Percentiles rank a stretch among this genome's conserved stretches.
These are phyloP conservation scores for Pandemis corylana DNA, from an alignment of 2,888 invertebrate species.

Conservation along the genomic window DNA sequence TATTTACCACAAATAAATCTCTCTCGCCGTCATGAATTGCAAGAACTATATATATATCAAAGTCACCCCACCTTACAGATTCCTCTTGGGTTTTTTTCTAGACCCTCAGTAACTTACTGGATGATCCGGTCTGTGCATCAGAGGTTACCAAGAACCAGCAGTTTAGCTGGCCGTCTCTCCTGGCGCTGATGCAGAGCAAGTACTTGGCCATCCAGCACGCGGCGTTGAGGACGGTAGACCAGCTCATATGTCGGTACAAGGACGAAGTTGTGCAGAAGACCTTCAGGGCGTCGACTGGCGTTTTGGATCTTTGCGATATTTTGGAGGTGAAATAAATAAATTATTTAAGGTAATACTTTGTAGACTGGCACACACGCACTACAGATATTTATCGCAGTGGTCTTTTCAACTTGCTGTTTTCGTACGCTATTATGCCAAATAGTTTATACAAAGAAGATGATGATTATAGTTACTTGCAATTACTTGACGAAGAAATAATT, in stretches of 20 bases:
- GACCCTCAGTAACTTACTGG: slow-evolving; percentile 80
- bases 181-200: slow-evolving; percentile 77
- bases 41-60: too few species aligned
- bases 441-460: too few species aligned
- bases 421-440: too few species aligned
- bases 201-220: slow-evolving; percentile 81
- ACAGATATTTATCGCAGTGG: too few species aligned
- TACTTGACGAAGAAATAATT: too few species aligned
- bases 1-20: too few species aligned
- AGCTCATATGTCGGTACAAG: slow-evolving; percentile 75
- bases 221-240: slow-evolving; percentile 75
- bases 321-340: slow-evolving; percentile 68
- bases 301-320: slow-evolving; percentile 78
- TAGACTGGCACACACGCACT: too few species aligned
- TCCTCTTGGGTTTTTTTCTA: slow-evolving; percentile 44
- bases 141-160: slow-evolving; percentile 78
- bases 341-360: too few species aligned
- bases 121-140: slow-evolving; percentile 76
- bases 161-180: slow-evolving; percentile 77
- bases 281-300: slow-evolving; percentile 79
- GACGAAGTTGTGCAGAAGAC: slow-evolving; percentile 78
- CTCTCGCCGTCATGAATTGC: too few species aligned
- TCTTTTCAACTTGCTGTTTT: too few species aligned
- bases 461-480: too few species aligned
- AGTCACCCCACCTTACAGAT: background rate